These are phyloP conservation scores for Oedothorax gibbosus DNA, from an alignment of 1,140 invertebrate species.

Conservation along the genomic window DNA sequence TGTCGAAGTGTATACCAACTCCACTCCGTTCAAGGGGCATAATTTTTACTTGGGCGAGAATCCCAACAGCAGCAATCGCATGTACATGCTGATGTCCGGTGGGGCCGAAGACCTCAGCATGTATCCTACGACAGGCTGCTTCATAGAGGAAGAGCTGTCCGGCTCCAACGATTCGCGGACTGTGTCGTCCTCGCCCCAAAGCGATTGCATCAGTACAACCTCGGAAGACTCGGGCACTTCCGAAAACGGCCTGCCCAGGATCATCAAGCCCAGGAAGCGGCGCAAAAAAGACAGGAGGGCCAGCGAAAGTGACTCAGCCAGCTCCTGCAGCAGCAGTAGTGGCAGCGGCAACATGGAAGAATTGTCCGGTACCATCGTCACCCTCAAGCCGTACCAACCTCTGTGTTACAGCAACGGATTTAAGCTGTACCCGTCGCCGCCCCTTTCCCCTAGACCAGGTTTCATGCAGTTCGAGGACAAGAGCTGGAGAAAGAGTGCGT, in stretches of 20 bases:
- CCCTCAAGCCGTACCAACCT: conserved; percentile 68
- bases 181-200: conserved; percentile 31
- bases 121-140: conserved; percentile 17
- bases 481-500: background rate
- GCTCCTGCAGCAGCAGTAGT: background rate
- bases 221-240: conserved; percentile 80
- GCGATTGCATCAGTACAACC: conserved; percentile 48
- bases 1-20: background rate
- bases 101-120: background rate
- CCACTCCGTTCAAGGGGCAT: conserved; percentile 10
- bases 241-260: conserved; percentile 83
- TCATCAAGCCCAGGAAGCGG: conserved; percentile 88
- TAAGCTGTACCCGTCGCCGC: conserved; percentile 37
- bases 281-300: conserved; percentile 80
- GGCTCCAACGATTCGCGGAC: conserved; percentile 10
- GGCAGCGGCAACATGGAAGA: conserved; percentile 1
- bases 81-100: conserved; percentile 32
- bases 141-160: conserved; percentile 35
- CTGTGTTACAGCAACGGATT: conserved; percentile 63
- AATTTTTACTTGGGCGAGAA: conserved; percentile 23
- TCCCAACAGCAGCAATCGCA: background rate
- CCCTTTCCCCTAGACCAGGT: background rate
- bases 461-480: conserved; percentile 1
- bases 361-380: conserved; percentile 63
- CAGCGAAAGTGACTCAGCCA: conserved; percentile 74